Conservation (phyloP, 2,888 invertebrate genomes). For the Bimastos eiseni region DNA sequence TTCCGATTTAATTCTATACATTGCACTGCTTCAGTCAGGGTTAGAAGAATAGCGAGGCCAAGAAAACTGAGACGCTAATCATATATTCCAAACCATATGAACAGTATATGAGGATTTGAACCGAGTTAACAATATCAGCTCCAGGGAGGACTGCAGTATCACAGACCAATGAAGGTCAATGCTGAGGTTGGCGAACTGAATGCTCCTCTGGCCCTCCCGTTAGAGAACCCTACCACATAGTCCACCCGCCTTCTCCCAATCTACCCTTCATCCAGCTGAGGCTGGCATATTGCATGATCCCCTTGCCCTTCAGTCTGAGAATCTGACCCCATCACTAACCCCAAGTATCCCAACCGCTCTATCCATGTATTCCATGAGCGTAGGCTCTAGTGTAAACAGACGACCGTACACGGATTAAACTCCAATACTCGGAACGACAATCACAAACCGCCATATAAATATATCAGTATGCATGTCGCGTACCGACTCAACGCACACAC, state of each 20-base stretch:
- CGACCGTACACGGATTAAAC: background rate
- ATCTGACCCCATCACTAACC: background rate
- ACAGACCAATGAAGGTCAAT: background rate
- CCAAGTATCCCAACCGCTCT: background rate
- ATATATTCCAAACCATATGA: no score
- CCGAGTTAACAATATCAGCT: no score
- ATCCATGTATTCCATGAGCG: background rate
- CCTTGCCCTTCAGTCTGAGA: background rate
- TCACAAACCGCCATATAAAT: background rate
- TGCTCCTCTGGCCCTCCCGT: background rate
- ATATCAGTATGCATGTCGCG: background rate
- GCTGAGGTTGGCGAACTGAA: background rate
- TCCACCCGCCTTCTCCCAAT: background rate
- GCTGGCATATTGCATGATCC: background rate
- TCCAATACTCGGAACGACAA: background rate
- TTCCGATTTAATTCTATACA: background rate
- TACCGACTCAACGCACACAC: background rate
- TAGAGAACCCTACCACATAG: background rate
- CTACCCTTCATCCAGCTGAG: no score
- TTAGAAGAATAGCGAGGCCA: background rate
- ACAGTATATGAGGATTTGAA: no score
- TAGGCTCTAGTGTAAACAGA: background rate
- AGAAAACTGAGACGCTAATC: no score
- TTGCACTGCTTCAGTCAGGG: background rate
- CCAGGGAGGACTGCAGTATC: no score